Evolutionary conservation across 2,797 vertebrate species (phyloP).

Genomic region (Gorsachius magnificus): DNA sequence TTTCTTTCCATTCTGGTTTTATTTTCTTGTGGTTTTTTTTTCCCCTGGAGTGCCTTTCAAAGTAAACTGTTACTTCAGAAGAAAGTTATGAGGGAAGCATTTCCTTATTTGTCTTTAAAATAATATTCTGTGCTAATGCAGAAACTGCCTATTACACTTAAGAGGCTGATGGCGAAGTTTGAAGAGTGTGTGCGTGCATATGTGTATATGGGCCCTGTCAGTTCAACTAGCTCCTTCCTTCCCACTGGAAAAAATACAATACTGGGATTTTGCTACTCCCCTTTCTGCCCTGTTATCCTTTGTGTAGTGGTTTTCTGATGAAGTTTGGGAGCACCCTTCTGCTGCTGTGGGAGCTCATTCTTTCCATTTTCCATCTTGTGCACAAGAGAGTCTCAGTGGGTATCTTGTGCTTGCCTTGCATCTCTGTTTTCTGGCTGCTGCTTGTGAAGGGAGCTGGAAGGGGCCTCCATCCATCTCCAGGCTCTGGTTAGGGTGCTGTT

Average conservation of each 20-base stretch:
- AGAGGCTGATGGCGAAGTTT: not conserved
- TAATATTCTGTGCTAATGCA: not conserved
- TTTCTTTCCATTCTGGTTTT: not conserved
- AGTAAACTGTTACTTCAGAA: not conserved
- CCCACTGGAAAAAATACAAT: not conserved
- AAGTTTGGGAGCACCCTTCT: not conserved
- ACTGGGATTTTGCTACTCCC: not conserved
- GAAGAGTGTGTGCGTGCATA: fast-evolving
- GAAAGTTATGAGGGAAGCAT: not conserved
- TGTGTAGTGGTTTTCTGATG: not conserved
- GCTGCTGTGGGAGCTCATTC: not conserved
- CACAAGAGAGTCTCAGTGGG: not conserved
- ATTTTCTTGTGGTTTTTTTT: not conserved
- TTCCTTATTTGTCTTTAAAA: not conserved
- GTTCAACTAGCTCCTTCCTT: not conserved
- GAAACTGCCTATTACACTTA: not conserved
- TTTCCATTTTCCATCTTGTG: not conserved
- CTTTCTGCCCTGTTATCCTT: not conserved
- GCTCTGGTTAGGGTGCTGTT: not conserved
- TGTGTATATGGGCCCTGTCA: not conserved
- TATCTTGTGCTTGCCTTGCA: not conserved
- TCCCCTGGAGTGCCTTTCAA: not conserved
- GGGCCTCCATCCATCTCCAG: fast-evolving
- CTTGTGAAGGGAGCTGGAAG: not conserved
- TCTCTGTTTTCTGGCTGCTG: not conserved